Evolutionary conservation across 37 sponge, comb jelly and placozoan species (phyloP).

Genomic region (Chondrilla cf. caribensis): DNA sequence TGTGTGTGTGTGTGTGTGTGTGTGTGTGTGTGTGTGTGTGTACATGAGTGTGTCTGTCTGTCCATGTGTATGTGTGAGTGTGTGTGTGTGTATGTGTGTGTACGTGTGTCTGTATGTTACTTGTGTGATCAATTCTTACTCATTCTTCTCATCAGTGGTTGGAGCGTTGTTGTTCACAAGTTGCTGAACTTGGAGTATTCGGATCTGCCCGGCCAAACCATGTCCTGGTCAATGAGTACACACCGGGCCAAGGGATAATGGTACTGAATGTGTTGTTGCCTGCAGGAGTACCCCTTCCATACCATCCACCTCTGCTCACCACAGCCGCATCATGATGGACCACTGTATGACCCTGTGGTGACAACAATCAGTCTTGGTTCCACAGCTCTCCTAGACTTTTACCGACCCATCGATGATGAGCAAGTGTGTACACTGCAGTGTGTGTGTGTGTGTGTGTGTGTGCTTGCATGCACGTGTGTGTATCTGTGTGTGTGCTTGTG

Average conservation of each 20-base stretch:
- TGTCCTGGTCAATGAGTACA: constrained; percentile 95
- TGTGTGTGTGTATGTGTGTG: background rate
- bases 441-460: too few relatives aligned
- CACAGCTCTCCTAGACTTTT: constrained; percentile 83
- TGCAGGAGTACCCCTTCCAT: background rate
- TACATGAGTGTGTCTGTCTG: too few relatives aligned
- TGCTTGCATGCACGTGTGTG: too few relatives aligned
- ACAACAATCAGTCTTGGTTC: constrained; percentile 93
- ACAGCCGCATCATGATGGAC: constrained; percentile 98
- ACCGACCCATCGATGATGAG: constrained; percentile 38
- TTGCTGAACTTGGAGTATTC: constrained; percentile 64
- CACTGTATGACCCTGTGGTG: constrained; percentile 85
- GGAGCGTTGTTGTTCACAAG: constrained; percentile 21
- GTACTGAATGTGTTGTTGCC: constrained; percentile 26
- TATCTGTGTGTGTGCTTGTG: too few relatives aligned
- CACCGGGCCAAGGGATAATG: constrained; percentile 96
- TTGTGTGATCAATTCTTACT: background rate
- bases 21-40: background rate
- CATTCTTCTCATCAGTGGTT: constrained; percentile 68
- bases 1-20: too few relatives aligned
- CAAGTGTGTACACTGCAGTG: background rate
- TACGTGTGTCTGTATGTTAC: too few relatives aligned
- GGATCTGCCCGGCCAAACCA: constrained; percentile 72
- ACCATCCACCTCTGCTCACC: background rate
- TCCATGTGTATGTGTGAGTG: too few relatives aligned